Conservation (phyloP, 2,888 invertebrate genomes). For the Sarcophaga caerulescens region DNA sequence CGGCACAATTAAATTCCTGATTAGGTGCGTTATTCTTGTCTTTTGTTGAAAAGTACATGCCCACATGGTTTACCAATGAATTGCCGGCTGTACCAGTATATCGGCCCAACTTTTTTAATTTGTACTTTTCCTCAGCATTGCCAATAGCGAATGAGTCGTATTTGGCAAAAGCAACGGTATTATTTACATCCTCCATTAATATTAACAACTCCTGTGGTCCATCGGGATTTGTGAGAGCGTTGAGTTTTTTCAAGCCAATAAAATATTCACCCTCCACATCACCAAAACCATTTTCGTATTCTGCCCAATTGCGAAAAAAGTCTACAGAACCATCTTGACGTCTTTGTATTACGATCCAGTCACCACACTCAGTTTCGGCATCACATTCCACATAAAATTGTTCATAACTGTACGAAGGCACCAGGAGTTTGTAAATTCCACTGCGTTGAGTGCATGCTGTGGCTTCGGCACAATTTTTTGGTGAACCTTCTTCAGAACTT, state of each 20-base stretch:
- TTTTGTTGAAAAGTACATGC: conserved; percentile 17
- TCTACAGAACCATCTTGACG: conserved; percentile 82
- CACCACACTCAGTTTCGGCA: conserved; percentile 25
- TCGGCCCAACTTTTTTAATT: conserved; percentile 14
- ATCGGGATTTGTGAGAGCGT: conserved; percentile 79
- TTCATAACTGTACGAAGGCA: not conserved
- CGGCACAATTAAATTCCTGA: conserved; percentile 12
- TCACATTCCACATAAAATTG: conserved; percentile 30
- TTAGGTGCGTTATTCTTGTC: conserved; percentile 24
- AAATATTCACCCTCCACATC: conserved; percentile 87
- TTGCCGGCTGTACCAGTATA: conserved; percentile 28
- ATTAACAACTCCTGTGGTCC: conserved; percentile 83
- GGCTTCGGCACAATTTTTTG: conserved; percentile 30
- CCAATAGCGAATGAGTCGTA: conserved; percentile 26
- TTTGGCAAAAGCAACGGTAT: conserved; percentile 78
- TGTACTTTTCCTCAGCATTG: conserved; percentile 11
- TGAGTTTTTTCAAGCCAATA: conserved; percentile 86
- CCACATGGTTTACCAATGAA: not conserved
- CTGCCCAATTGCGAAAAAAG: conserved; percentile 85
- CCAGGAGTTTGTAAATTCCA: conserved; percentile 31
- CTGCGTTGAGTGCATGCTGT: conserved; percentile 41
- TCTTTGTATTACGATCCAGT: too few relatives aligned
- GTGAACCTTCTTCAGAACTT: not conserved
- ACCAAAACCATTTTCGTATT: conserved; percentile 75
- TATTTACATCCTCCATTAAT: conserved; percentile 84